Percentiles rank a stretch among this genome's conserved stretches.
Evolutionary conservation across 2,113 vertebrate genomes (phyloP).

Genomic region (Serinus canaria): DNA sequence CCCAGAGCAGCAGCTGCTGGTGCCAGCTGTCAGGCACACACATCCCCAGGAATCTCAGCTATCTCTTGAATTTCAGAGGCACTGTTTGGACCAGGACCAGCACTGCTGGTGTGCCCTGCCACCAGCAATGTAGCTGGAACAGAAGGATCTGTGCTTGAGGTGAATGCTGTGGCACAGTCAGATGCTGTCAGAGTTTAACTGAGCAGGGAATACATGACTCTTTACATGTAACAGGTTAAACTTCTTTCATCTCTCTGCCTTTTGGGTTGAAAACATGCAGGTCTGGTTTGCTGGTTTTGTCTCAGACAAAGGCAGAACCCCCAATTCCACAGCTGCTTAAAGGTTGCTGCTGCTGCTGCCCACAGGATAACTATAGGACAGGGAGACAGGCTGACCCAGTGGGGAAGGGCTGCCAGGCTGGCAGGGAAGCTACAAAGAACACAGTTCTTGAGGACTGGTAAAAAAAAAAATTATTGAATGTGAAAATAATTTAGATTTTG

Average conservation of each 20-base stretch:
- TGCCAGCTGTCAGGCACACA: neutral
- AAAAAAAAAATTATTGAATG: neutral
- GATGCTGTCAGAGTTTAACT: neutral
- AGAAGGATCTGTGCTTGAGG: neutral
- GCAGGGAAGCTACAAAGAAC: neutral
- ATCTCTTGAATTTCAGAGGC: neutral
- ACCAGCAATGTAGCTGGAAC: neutral
- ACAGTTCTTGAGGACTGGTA: neutral
- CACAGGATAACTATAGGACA: rapidly evolving
- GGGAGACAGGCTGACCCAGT: neutral
- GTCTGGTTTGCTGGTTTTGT: neutral
- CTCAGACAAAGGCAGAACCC: neutral
- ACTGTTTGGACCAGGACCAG: neutral
- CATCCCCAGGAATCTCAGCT: neutral
- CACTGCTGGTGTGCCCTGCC: rapidly evolving
- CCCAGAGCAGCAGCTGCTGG: neutral
- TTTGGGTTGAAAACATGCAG: neutral
- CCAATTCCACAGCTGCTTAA: neutral
- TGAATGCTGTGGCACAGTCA: rapidly evolving
- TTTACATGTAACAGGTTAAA: neutral
- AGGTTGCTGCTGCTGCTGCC: neutral
- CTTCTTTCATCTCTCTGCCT: neutral
- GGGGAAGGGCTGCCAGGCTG: neutral
- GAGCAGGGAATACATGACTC: neutral
- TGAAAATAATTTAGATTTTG: neutral